These are phyloP conservation scores for Clarias gariepinus DNA, from an alignment of 2,113 vertebrate genomes.

Conservation along the genomic window DNA sequence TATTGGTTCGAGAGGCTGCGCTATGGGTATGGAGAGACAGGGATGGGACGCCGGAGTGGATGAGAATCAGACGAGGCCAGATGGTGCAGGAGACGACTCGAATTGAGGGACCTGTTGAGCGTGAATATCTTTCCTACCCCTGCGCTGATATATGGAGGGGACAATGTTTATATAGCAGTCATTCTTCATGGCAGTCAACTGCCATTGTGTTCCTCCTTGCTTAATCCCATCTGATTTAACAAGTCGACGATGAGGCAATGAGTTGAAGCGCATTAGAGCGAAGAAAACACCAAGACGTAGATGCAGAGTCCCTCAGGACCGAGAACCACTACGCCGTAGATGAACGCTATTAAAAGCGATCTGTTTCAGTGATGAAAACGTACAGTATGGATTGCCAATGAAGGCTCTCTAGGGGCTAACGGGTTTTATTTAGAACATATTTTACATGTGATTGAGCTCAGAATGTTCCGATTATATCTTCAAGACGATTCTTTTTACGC, in stretches of 20 bases:
- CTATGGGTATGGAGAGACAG: constrained; percentile 38
- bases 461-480: not conserved
- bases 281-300: not conserved
- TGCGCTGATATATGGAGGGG: constrained; percentile 4
- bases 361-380: constrained; percentile 23
- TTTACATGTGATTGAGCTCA: not conserved
- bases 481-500: not conserved
- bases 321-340: constrained; percentile 22
- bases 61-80: constrained; percentile 42
- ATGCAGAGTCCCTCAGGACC: constrained; percentile 21
- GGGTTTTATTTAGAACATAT: not conserved
- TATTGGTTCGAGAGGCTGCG: constrained; percentile 52
- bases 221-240: constrained; percentile 15
- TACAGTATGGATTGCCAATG: constrained; percentile 34
- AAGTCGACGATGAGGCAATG: constrained; percentile 27
- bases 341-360: constrained; percentile 31
- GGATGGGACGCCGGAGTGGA: constrained; percentile 38
- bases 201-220: not conserved
- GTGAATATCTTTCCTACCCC: constrained; percentile 20
- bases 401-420: constrained; percentile 23
- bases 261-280: constrained; percentile 31
- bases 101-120: constrained; percentile 41
- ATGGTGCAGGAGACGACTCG: constrained; percentile 35
- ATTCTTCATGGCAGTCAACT: constrained; percentile 7
- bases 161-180: not conserved